Base-by-base conservation (phyloP, 2,888 invertebrate species). In the Ophioninae sp. region DNA sequence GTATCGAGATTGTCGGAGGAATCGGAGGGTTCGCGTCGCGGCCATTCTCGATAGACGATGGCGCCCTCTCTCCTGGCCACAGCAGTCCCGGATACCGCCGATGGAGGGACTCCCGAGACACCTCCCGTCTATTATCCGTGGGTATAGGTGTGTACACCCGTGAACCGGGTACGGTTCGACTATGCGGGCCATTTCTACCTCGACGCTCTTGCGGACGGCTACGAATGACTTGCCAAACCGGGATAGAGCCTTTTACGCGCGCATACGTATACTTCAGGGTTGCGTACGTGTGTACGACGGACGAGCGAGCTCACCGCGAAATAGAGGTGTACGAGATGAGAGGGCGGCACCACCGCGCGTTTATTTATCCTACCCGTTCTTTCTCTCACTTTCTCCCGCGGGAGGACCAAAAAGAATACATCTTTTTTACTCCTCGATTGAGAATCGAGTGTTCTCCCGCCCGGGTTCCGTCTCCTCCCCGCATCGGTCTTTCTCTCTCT, bases 311-410 rank as follows among this genome's bases (percentile, higher is more conserved):
- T n/a, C 65, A 90, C 89, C 89, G 90, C 87, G 90, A 90, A 90
- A 91, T 90, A 91, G 91, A 91, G 91, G 91, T 89, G 91, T 91
- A 87, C 89, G 86, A 92, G 91, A 92, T 92, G 92, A 92, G 91
- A 92, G 90, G 91, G 91, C 92, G 90, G 91, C 90, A 78, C 87
- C 88, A 89, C 90, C 89, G 90, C 91, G 90, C 91, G 91, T 91
- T 91, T 91, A 91, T 92, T 91, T 92, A 91, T 91, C 91, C 91
- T 91, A 89, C 89, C 91, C 88, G 91, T 83, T 86, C 83, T 74
- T 77, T 68, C 81, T 50, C 64, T 74, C 75, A 61, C 78, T 57
- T 50, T 41, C 57, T 59, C 75, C 67, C 61, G 67, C 57, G 17
- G 41, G 37, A 41, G 57, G 39, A 70, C 75, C 83, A 84, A 85